Evolutionary conservation across 1,140 invertebrate species (phyloP).

Genomic region (Drosophila neocordata): DNA sequence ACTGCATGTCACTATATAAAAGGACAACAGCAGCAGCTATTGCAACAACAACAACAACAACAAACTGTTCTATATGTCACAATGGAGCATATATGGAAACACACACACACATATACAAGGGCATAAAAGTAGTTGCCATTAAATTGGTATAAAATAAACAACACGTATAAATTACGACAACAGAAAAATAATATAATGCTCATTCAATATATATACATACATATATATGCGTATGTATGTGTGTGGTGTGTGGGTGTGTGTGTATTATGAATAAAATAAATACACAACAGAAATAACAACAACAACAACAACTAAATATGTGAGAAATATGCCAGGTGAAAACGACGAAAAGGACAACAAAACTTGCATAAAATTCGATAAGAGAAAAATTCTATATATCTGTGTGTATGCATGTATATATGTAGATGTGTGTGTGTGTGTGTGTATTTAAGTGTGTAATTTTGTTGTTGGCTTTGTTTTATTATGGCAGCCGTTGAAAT

Average conservation of each 20-base stretch:
- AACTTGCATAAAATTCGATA: slow-evolving; percentile 10
- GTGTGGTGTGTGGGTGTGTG: neutral
- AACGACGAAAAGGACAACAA: slow-evolving; percentile 1
- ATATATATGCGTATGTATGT: slow-evolving; percentile 1
- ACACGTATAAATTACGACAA: slow-evolving; percentile 72
- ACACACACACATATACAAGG: slow-evolving; percentile 17
- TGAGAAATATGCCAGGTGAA: slow-evolving; percentile 10
- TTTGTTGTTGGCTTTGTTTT: neutral
- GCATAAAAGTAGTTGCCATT: slow-evolving; percentile 60
- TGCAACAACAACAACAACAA: neutral
- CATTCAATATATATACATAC: neutral
- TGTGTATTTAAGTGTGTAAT: neutral
- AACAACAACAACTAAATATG: slow-evolving; percentile 33
- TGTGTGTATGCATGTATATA: neutral
- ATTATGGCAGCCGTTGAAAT: slow-evolving; percentile 7
- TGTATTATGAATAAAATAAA: slow-evolving; percentile 55
- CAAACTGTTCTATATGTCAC: slow-evolving; percentile 28
- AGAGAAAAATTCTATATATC: neutral
- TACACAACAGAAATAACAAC: slow-evolving; percentile 9
- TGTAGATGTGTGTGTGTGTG: neutral
- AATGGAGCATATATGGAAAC: neutral
- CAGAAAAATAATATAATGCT: slow-evolving; percentile 37
- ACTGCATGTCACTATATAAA: slow-evolving; percentile 45
- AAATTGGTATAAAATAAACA: slow-evolving; percentile 80
- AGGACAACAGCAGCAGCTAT: neutral